These are phyloP conservation scores for Spermophilus dauricus DNA, from an alignment of 2,113 vertebrate species.

Conservation along the genomic window DNA sequence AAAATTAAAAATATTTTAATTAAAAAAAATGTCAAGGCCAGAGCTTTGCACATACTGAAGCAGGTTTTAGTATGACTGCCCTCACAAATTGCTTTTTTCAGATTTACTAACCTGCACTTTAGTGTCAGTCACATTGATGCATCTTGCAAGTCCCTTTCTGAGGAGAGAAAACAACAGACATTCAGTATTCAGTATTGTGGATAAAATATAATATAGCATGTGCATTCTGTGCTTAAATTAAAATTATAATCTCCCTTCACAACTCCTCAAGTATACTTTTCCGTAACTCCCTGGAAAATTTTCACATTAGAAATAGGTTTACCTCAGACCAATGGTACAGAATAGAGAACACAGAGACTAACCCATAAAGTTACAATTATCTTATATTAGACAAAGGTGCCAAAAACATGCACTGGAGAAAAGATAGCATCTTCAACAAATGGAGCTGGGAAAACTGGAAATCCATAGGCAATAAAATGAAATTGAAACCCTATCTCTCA, in stretches of 20 bases:
- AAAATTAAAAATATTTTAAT: too few relatives aligned
- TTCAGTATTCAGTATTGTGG: neutral
- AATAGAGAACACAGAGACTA: too few relatives aligned
- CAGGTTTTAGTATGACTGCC: neutral
- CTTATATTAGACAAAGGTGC: too few relatives aligned
- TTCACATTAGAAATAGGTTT: neutral
- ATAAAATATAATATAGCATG: neutral
- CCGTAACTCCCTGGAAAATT: too few relatives aligned
- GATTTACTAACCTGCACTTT: slow-evolving; percentile 67
- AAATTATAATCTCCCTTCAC: neutral
- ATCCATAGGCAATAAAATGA: too few relatives aligned
- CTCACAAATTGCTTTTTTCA: neutral
- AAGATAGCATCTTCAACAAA: too few relatives aligned
- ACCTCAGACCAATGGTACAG: neutral
- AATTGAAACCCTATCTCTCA: too few relatives aligned
- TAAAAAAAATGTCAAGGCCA: neutral
- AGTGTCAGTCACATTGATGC: neutral
- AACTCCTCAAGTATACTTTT: neutral
- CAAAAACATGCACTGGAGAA: too few relatives aligned
- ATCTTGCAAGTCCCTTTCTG: neutral
- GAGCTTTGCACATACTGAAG: neutral
- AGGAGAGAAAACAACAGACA: neutral
- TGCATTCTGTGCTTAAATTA: neutral
- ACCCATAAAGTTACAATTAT: too few relatives aligned
- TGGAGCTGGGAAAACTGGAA: too few relatives aligned